phyloP scores from a whole-genome alignment of 2,888 invertebrate genomes.

The Lithophane leautieri region DNA sequence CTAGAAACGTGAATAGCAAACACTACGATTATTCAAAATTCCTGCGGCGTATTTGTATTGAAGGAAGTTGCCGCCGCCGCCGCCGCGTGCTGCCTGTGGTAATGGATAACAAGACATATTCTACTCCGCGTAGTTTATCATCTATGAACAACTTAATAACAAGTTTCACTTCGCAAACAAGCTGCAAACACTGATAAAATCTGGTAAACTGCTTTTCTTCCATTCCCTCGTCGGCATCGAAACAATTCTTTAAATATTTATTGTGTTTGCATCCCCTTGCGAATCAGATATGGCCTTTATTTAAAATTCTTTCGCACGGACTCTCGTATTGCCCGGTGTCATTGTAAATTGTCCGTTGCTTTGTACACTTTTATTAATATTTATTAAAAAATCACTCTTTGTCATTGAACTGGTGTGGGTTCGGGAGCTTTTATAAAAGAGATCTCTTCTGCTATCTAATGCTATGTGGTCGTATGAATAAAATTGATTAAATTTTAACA shows the following conservation, averaged over 20 bases:
- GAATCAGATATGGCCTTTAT: conserved; percentile 42
- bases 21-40: conserved; percentile 39
- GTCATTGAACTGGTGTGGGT: not conserved
- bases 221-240: conserved; percentile 44
- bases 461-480: conserved; percentile 2
- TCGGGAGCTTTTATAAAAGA: no score
- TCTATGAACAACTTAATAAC: conserved; percentile 53
- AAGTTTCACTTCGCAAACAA: conserved; percentile 46
- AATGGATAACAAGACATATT: conserved; percentile 43
- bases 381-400: not conserved
- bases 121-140: conserved; percentile 34
- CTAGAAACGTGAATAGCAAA: conserved; percentile 32
- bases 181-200: conserved; percentile 51
- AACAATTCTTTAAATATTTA: conserved; percentile 55
- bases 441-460: not conserved
- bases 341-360: conserved; percentile 11
- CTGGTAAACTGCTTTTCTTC: conserved; percentile 48
- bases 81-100: conserved; percentile 1
- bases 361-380: conserved; percentile 7
- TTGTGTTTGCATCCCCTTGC: conserved; percentile 44
- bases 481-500: conserved; percentile 29
- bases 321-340: conserved; percentile 5
- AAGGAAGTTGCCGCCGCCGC: conserved; percentile 36
- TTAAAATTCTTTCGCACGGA: conserved; percentile 38
- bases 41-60: conserved; percentile 17